These are phyloP conservation scores for Caenorhabditis briggsae DNA, from an alignment of 1,140 invertebrate genomes.

Conservation along the genomic window DNA sequence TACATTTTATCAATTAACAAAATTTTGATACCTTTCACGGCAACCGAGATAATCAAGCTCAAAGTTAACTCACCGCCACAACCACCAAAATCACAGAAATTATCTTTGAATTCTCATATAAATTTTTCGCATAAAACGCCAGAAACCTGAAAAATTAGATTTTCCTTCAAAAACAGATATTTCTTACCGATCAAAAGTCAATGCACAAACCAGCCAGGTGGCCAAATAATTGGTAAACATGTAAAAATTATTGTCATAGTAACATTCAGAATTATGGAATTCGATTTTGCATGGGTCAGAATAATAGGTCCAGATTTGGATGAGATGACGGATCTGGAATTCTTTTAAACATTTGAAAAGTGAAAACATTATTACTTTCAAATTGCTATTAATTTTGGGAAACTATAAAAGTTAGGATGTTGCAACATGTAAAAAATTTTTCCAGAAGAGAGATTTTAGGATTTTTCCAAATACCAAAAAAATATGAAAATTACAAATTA, in stretches of 20 bases:
- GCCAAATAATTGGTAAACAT: neutral
- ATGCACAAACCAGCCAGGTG: constrained; percentile 7
- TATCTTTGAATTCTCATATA: constrained; percentile 1
- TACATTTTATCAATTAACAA: neutral
- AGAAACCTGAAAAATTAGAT: neutral
- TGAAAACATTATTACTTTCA: too few relatives aligned
- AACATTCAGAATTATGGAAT: constrained; percentile 22
- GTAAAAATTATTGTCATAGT: neutral
- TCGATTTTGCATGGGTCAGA: neutral
- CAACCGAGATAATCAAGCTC: too few relatives aligned
- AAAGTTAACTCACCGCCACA: neutral
- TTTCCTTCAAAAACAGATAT: neutral
- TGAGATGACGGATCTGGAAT: neutral
- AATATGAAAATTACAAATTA: too few relatives aligned
- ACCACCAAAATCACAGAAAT: neutral
- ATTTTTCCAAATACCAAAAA: too few relatives aligned
- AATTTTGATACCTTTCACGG: neutral
- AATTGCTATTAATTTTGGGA: too few relatives aligned
- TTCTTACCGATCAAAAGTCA: constrained; percentile 27
- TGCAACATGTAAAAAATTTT: too few relatives aligned
- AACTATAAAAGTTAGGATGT: too few relatives aligned
- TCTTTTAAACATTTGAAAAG: neutral
- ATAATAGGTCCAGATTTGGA: neutral
- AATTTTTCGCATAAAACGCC: constrained; percentile 3
- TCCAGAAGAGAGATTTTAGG: too few relatives aligned